These are phyloP conservation scores for Orthonevra nobilis DNA, from an alignment of 2,888 invertebrate species.

Conservation along the genomic window DNA sequence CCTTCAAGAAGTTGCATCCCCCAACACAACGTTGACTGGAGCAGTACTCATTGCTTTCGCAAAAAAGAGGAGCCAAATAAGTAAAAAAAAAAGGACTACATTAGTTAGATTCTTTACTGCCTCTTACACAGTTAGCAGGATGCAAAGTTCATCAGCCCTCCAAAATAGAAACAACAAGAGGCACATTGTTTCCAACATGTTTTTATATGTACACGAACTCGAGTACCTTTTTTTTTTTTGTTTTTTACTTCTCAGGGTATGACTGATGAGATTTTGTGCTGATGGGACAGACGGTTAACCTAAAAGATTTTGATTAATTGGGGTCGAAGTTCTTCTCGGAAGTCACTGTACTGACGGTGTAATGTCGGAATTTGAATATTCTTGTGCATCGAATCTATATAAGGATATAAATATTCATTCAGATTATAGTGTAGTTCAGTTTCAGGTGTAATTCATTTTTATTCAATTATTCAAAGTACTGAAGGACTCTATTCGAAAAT, in stretches of 20 bases:
- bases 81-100: too few species aligned
- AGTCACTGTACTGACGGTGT: conserved; percentile 39
- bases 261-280: conserved; percentile 63
- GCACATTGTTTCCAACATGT: conserved; percentile 55
- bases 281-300: conserved; percentile 63
- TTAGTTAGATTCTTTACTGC: too few species aligned
- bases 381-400: conserved; percentile 50
- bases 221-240: too few species aligned
- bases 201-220: conserved; percentile 36
- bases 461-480: too few species aligned
- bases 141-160: conserved; percentile 59
- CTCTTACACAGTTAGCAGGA: conserved; percentile 14
- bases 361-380: conserved; percentile 57
- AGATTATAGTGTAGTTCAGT: conserved; percentile 29
- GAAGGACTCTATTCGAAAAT: too few species aligned
- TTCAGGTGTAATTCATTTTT: too few species aligned
- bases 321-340: conserved; percentile 39
- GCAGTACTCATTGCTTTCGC: conserved; percentile 1
- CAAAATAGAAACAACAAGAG: conserved; percentile 56
- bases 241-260: conserved; percentile 41
- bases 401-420: conserved; percentile 40
- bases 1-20: conserved; percentile 49
- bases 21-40: conserved; percentile 13
- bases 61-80: conserved; percentile 9
- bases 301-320: conserved; percentile 57